phyloP scores from a whole-genome alignment of 2,888 invertebrate species.

The Gymnoscelis rufifasciata region DNA sequence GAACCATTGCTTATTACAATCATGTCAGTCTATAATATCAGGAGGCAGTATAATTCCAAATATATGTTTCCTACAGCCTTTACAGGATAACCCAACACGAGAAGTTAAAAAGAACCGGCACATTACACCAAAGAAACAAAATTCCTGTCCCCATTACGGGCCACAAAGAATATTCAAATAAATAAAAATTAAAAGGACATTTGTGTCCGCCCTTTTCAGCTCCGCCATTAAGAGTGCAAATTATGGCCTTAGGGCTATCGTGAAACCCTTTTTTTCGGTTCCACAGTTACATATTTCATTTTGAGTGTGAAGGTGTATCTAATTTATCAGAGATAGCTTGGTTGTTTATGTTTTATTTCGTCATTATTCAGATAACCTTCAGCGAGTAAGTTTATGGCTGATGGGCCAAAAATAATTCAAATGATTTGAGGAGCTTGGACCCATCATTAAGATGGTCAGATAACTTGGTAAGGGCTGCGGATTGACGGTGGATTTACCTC shows the following conservation, averaged over 20 bases:
- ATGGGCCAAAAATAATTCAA: too few species aligned
- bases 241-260: constrained; percentile 18
- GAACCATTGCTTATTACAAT: too few species aligned
- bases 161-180: constrained; percentile 22
- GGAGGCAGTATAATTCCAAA: too few species aligned
- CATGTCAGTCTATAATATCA: too few species aligned
- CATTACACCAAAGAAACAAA: not conserved
- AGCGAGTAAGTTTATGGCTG: too few species aligned
- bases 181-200: constrained; percentile 28
- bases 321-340: constrained; percentile 1
- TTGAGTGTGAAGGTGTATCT: constrained; percentile 26
- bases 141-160: not conserved
- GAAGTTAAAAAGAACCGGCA: not conserved
- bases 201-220: constrained; percentile 27
- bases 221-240: constrained; percentile 28
- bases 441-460: too few species aligned
- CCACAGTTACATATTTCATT: constrained; percentile 26
- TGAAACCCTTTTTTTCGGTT: constrained; percentile 25
- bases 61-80: too few species aligned
- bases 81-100: not conserved
- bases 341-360: too few species aligned
- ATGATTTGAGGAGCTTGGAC: too few species aligned
- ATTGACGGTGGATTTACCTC: too few species aligned
- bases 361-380: too few species aligned
- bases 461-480: too few species aligned